Evolutionary conservation across 2,797 vertebrate species (phyloP), one percentile per base, ranked within the genome.

Genomic region (Pseudocheirus occidentalis): DNA sequence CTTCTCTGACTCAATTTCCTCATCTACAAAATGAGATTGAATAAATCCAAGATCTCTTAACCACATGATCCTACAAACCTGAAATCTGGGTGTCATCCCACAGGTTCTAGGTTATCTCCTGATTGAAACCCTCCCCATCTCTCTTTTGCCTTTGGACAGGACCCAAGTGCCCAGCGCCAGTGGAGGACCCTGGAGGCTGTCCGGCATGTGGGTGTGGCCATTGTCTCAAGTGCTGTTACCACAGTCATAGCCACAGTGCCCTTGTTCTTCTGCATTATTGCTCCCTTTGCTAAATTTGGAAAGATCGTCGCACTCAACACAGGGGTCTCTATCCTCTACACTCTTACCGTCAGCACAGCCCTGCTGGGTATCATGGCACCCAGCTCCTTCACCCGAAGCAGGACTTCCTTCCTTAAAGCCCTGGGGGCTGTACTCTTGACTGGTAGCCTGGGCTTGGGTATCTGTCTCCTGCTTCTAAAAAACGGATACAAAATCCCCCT

Each of bases 241-340:
- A 99, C 99, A 0, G 99, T 99, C 95, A 99, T 99, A 28, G 99
- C 99, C 97, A 99, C 99, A 0, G 98, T 99, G 66, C 99, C 99
- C 0, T 99, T 99, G 31, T 99, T 99, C 98, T 99, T 99, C 98
- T 99, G 99, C 97, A 99, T 99, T 98, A 99, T 99, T 0, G 99
- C 99, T 97, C 99, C 99, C 57, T 99, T 99, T 0, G 99, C 99
- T 92, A 99, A 99, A 97, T 99, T 99, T 0, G 99, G 99, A 96
- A 99, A 99, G 99, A 99, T 99, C 0, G 99, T 99, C 96, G 99
- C 99, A 10, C 99, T 99, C 95, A 99, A 99, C 99, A 99, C 99
- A 0, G 99, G 98, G 0, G 98, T 99, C n/a, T 99, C 99, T 98
- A 99, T 99, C 97, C 96, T 99, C 29, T 99, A 99, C 98, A 99